These are phyloP conservation scores for Drosophila eugracilis DNA, from an alignment of 1,140 invertebrate species.

Conservation along the genomic window DNA sequence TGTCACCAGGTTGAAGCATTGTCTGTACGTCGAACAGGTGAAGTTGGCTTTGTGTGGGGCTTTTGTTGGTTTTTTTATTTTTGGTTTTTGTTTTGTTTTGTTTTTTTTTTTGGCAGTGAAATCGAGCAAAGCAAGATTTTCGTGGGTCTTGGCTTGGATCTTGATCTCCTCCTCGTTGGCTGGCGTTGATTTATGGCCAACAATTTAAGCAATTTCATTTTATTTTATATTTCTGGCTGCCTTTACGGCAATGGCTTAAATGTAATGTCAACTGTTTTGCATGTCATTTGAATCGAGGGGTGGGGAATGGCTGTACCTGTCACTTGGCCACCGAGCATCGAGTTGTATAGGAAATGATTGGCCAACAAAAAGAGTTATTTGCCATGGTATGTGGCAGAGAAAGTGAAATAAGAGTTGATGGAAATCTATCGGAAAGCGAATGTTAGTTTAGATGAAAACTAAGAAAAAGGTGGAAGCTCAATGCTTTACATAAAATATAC, in stretches of 20 bases:
- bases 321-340: slow-evolving; percentile 48
- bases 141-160: slow-evolving; percentile 44
- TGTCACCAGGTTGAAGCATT: slow-evolving; percentile 74
- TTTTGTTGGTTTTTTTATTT: too few relatives aligned
- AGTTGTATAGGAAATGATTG: slow-evolving; percentile 60
- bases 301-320: slow-evolving; percentile 53
- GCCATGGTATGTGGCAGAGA: slow-evolving; percentile 21
- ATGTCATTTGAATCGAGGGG: slow-evolving; percentile 62
- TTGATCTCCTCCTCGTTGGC: slow-evolving; percentile 58
- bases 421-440: slow-evolving; percentile 8
- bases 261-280: slow-evolving; percentile 79
- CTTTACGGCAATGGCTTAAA: slow-evolving; percentile 42
- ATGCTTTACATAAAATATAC: not conserved
- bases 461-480: not conserved
- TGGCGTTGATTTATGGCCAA: slow-evolving; percentile 69
- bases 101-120: slow-evolving; percentile 62
- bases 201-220: slow-evolving; percentile 81
- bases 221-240: slow-evolving; percentile 54
- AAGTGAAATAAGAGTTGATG: slow-evolving; percentile 43
- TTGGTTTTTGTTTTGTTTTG: not conserved
- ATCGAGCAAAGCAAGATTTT: slow-evolving; percentile 74
- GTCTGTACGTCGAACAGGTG: slow-evolving; percentile 75
- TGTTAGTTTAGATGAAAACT: not conserved
- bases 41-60: slow-evolving; percentile 52
- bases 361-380: slow-evolving; percentile 32